Conservation (phyloP, 2,113 vertebrate genomes). For the Sporophila hypoxantha region DNA sequence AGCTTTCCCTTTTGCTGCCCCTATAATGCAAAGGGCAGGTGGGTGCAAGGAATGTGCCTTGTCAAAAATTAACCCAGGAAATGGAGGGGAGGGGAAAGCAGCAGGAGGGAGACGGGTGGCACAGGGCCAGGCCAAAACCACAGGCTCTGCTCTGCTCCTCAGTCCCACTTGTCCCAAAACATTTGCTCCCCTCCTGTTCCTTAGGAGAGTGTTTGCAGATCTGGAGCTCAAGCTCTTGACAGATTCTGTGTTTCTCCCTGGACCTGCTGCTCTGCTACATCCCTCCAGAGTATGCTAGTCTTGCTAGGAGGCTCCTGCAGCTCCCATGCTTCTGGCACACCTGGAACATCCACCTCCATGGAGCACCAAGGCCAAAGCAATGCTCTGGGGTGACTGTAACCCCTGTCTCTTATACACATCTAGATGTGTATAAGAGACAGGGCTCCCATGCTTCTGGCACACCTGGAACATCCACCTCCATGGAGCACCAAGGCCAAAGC, state of each 20-base stretch:
- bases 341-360: background rate
- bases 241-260: background rate
- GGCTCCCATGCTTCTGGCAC: too few relatives aligned
- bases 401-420: too few relatives aligned
- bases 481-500: background rate
- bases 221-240: background rate
- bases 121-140: background rate
- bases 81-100: background rate
- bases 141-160: background rate
- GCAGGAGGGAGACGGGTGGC: background rate
- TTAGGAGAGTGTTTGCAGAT: background rate
- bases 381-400: background rate
- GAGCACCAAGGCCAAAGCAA: background rate
- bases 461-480: background rate
- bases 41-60: background rate
- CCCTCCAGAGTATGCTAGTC: fast-evolving
- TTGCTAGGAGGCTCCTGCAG: background rate
- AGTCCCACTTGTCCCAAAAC: background rate
- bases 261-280: background rate
- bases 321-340: background rate
- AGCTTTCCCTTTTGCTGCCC: background rate
- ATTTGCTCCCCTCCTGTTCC: background rate
- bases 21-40: background rate
- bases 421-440: too few relatives aligned
- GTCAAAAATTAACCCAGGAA: conserved; percentile 40